A percentile compares a stretch with the other conserved stretches of the same genome.
These are phyloP conservation scores for Epistrophe eligans DNA, from an alignment of 2,888 invertebrate species.

Conservation along the genomic window DNA sequence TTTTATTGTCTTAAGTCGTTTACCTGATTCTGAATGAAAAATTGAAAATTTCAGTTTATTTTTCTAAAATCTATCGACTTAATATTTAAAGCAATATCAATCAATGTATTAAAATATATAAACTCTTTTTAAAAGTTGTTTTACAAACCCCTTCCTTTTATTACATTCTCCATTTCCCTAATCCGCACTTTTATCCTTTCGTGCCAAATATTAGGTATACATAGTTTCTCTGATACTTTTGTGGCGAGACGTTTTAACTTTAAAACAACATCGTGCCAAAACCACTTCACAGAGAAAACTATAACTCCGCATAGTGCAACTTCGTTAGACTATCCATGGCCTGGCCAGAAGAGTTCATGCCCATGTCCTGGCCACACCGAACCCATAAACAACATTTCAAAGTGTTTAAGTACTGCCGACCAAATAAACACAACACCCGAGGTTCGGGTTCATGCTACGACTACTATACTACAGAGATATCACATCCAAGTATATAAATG, in stretches of 20 bases:
- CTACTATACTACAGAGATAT: not conserved
- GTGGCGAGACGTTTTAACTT: conserved; percentile 32
- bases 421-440: conserved; percentile 55
- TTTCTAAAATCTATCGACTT: not conserved
- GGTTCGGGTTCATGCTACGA: not conserved
- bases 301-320: conserved; percentile 21
- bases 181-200: not conserved
- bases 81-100: not conserved
- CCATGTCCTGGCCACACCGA: conserved; percentile 16
- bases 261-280: conserved; percentile 31
- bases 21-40: no score
- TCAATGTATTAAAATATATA: not conserved
- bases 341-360: conserved; percentile 4
- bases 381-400: conserved; percentile 59
- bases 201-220: conserved; percentile 7
- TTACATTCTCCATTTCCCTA: not conserved
- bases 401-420: conserved; percentile 55
- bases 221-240: conserved; percentile 19
- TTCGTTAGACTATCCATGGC: conserved; percentile 33
- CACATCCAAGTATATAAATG: not conserved
- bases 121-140: not conserved
- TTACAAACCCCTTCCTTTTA: not conserved
- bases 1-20: no score
- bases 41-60: not conserved
- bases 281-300: conserved; percentile 42